Evolutionary conservation across 2,888 invertebrate genomes (phyloP), one percentile per base, ranked within the genome.

Genomic region (Drosophila mayaguana): DNA sequence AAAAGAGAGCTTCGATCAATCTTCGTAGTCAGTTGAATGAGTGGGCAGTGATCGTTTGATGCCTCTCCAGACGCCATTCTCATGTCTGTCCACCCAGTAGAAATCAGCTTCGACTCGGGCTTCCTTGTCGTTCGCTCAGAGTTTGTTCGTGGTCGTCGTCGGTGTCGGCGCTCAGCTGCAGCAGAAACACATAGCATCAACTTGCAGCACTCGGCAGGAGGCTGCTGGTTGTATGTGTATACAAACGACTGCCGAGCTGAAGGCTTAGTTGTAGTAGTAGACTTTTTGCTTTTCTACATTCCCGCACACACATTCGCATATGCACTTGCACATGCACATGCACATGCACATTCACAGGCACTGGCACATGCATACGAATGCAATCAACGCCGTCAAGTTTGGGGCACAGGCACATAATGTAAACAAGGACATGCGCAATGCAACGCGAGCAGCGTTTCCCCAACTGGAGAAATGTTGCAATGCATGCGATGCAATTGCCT

Each of bases 391-490:
- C 63, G 62, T 42, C 57, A 66, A 60, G 72, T 80, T 78, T 78
- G 79, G 70, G 79, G 66, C 75, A 51, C 65, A 62, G 79, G 71
- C 86, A 87, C 68, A 88, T 89, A 87, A 87, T 89, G 83, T 87
- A 87, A 85, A 89, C 85, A 85, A 78, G 88, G 80, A 75, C 89
- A 89, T 89, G 87, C 87, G 87, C 89, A 89, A 28, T 89, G 76
- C 67, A 40, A 20, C 42, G 22, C 48, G 32, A 43, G 45, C 72
- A 51, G 59, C 57, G 64, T 67, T 87, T 87, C 87, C 87, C 89
- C 89, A 81, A 85, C 80, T 83, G 89, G 85, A 85, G 85, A 87
- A 87, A 71, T 78, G 67, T 75, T 80, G 81, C 80, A 78, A 59
- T 76, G 84, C 80, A 72, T 75, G 81, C 75, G 78, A 87, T 88